These are phyloP conservation scores for Megaustenia siamemsis DNA, from an alignment of 2,888 invertebrate species.

Conservation along the genomic window DNA sequence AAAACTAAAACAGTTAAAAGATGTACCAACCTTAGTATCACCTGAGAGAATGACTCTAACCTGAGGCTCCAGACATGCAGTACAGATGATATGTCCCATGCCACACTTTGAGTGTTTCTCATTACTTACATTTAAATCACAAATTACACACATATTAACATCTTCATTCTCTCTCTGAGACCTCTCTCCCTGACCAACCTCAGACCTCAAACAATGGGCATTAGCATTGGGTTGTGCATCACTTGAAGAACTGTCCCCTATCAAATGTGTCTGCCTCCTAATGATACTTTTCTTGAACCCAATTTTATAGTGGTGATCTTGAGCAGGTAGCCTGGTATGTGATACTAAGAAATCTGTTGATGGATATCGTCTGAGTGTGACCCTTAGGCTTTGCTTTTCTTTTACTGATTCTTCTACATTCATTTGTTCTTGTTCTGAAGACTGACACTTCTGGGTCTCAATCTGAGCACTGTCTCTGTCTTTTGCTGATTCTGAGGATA, in stretches of 20 bases:
- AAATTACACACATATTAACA: constrained; percentile 59
- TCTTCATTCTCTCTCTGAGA: constrained; percentile 41
- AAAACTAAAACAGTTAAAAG: neutral
- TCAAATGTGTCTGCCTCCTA: neutral
- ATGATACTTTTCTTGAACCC: neutral
- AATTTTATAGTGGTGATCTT: neutral
- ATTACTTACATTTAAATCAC: constrained; percentile 58
- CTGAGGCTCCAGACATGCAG: constrained; percentile 70
- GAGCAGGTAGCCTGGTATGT: neutral
- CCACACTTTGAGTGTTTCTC: constrained; percentile 68
- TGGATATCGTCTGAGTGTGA: neutral
- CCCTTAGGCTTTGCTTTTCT: neutral
- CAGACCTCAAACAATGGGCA: constrained; percentile 12
- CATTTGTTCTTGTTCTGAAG: neutral
- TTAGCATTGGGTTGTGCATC: neutral
- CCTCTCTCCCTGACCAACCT: neutral
- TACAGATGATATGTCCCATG: constrained; percentile 72
- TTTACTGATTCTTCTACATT: neutral
- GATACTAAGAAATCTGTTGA: neutral
- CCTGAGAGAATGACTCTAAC: constrained; percentile 74
- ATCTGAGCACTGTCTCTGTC: neutral
- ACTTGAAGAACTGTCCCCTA: neutral
- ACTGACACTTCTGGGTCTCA: neutral
- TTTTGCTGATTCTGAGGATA: neutral
- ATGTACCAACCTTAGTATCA: constrained; percentile 64